Conservation (phyloP, 2,113 vertebrate species). For the Hydropotes inermis region DNA sequence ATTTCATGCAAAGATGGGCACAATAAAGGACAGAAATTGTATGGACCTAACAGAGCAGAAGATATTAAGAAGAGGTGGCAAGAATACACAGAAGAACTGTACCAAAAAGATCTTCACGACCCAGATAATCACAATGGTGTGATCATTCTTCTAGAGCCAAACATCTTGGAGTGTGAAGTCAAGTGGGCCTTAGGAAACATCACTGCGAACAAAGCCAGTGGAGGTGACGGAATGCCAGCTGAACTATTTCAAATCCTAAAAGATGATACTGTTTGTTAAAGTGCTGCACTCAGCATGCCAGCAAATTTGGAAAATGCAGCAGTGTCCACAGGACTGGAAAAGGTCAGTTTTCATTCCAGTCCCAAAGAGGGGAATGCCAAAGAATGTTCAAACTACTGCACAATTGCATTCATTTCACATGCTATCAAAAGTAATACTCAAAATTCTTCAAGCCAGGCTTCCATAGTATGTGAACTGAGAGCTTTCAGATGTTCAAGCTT, state of each 20-base stretch:
- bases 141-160: not conserved
- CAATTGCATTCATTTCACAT: not conserved
- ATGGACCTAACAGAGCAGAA: not conserved
- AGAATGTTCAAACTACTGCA: not conserved
- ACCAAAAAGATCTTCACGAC: not conserved
- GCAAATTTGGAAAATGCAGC: not conserved
- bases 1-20: not conserved
- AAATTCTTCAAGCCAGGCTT: not conserved
- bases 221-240: not conserved
- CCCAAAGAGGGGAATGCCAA: not conserved
- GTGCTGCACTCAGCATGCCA: not conserved
- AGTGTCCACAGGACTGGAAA: not conserved
- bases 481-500: not conserved
- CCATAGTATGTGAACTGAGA: not conserved
- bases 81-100: not conserved
- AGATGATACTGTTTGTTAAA: not conserved
- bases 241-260: not conserved
- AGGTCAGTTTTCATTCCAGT: not conserved
- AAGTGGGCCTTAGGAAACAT: not conserved
- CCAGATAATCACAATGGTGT: not conserved
- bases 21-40: not conserved
- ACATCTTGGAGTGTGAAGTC: not conserved
- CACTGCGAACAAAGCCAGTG: not conserved
- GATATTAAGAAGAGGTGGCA: not conserved
- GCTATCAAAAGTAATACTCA: not conserved